Evolutionary conservation across 1,140 invertebrate genomes (phyloP).

Genomic region (Maniola jurtina): DNA sequence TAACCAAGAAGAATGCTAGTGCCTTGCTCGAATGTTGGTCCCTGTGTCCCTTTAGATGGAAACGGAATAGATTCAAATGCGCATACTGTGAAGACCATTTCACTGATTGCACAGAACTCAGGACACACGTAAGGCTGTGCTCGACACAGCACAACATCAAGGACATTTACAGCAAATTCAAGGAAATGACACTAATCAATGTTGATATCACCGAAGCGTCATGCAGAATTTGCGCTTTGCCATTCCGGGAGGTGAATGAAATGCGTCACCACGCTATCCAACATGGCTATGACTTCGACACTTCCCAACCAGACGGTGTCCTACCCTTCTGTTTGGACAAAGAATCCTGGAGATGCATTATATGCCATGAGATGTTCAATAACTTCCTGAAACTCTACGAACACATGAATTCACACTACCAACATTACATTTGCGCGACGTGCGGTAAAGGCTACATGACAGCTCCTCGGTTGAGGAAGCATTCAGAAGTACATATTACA

Average conservation of each 20-base stretch:
- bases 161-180: slow-evolving; percentile 69
- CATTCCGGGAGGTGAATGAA: slow-evolving; percentile 39
- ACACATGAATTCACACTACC: slow-evolving; percentile 73
- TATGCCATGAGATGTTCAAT: slow-evolving; percentile 60
- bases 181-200: slow-evolving; percentile 67
- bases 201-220: slow-evolving; percentile 54
- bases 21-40: slow-evolving; percentile 61
- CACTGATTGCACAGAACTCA: slow-evolving; percentile 48
- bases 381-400: slow-evolving; percentile 72
- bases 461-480: slow-evolving; percentile 61
- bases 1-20: slow-evolving; percentile 62
- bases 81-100: slow-evolving; percentile 64
- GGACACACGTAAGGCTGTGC: slow-evolving; percentile 53
- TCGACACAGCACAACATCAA: slow-evolving; percentile 44
- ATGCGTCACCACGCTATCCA: slow-evolving; percentile 54
- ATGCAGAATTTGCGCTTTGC: slow-evolving; percentile 47
- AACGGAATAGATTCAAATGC: slow-evolving; percentile 64
- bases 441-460: slow-evolving; percentile 76
- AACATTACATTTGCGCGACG: slow-evolving; percentile 72
- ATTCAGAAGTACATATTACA: slow-evolving; percentile 62
- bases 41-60: slow-evolving; percentile 63
- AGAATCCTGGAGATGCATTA: slow-evolving; percentile 60
- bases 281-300: slow-evolving; percentile 55
- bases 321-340: slow-evolving; percentile 61
- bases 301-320: slow-evolving; percentile 57